Evolutionary conservation across 2,113 vertebrate genomes (phyloP), one percentile per base, ranked within the genome.

Genomic region (Urocitellus parryii): DNA sequence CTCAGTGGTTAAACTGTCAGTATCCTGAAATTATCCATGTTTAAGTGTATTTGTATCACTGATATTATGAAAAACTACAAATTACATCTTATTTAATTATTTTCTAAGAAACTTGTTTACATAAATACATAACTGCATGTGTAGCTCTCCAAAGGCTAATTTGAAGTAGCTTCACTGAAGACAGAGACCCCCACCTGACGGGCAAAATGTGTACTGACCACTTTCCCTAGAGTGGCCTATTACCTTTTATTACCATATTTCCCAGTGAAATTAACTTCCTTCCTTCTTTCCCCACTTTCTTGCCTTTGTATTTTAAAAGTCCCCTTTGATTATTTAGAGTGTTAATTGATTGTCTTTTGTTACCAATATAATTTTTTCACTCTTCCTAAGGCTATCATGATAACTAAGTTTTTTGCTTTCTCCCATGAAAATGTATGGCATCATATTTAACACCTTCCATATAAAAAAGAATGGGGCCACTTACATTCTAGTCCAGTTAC

Each of bases 141-240:
- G 65, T 5, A 86, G 2, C 34, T 67, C 25, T 81, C 37, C 32
- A 85, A 81, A 76, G 81, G 2, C 67, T 82, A 76, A 67, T 72
- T 73, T 73, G 58, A 63, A 74, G 17, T 32, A 82, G 48, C 20
- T 42, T 87, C 45, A 82, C 10, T 80, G 25, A 61, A 89, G 34
- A 39, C 13, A 61, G 4, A 48, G 10, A n/a, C 53, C 24, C 76
- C 22, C 20, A 73, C 29, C 48, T 25, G 11, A 91, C 12, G 2
- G 4, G 0, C 73, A 2, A 1, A 3, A 1, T 29, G 8, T 58
- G 8, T 9, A 13, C 22, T 80, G 18, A 42, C n/a, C 2, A 5
- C 11, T 83, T 34, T 48, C 8, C 45, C 86, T 67, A 61, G 37
- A 32, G 5, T 24, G 18, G 4, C 6, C 25, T 22, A 24, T 48